A percentile compares a stretch with the other conserved stretches of the same genome.
Conservation (phyloP, 2,797 vertebrate genomes). For the Mus caroli region DNA sequence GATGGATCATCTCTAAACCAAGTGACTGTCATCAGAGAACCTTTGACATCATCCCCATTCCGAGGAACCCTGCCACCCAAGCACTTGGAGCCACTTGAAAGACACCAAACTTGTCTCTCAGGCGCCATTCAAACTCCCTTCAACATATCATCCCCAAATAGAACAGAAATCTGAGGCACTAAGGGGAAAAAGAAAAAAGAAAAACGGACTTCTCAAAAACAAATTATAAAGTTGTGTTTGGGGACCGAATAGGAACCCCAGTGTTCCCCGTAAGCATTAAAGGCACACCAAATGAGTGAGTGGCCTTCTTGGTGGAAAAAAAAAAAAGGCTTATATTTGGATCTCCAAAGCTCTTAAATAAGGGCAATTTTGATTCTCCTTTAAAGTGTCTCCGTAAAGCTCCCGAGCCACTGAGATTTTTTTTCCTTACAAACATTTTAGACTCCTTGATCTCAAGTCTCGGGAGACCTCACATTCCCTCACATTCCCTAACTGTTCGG, state of each 20-base stretch:
- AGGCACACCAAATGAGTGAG: conserved; percentile 68
- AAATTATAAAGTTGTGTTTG: conserved; percentile 27
- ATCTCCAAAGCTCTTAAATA: conserved; percentile 75
- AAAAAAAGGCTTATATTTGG: conserved; percentile 36
- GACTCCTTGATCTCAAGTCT: not conserved
- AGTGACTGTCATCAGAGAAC: not conserved
- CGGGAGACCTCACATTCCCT: conserved; percentile 32
- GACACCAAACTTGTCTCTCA: not conserved
- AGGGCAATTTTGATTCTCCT: conserved; percentile 58
- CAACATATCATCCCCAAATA: conserved; percentile 21
- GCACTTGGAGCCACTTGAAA: not conserved
- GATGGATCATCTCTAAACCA: not conserved
- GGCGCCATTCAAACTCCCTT: not conserved
- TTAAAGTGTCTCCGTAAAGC: conserved; percentile 62
- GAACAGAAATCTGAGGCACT: conserved; percentile 27
- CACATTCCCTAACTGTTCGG: not conserved
- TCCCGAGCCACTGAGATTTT: conserved; percentile 41
- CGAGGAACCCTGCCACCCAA: not conserved
- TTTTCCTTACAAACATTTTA: conserved; percentile 33
- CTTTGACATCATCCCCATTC: not conserved
- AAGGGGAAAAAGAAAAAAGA: not conserved
- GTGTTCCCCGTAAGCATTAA: conserved; percentile 15
- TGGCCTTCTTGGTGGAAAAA: conserved; percentile 45
- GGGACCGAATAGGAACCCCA: conserved; percentile 22
- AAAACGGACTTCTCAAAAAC: conserved; percentile 5